Percentiles rank a stretch among this genome's conserved stretches.
Evolutionary conservation across 1,140 invertebrate genomes (phyloP).

Genomic region (Sycobia sp.): DNA sequence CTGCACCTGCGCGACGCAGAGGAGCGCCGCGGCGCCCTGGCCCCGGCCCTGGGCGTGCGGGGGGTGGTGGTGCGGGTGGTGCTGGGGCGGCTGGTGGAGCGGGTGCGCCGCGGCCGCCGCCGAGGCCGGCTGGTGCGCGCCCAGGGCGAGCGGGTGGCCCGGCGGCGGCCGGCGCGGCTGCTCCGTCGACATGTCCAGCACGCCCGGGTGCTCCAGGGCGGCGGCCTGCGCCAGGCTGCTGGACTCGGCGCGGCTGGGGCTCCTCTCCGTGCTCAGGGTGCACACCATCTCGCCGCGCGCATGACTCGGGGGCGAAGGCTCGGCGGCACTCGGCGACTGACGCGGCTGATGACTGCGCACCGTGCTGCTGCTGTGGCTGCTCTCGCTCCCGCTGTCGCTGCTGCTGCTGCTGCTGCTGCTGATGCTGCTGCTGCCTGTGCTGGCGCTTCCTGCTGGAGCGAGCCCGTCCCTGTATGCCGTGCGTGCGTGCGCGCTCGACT

Average conservation of each 20-base stretch:
- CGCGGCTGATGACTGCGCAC: too few relatives aligned
- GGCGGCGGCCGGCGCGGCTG: conserved; percentile 47
- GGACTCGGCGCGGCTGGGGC: conserved; percentile 19
- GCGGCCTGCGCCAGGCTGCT: conserved; percentile 39
- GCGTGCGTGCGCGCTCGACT: too few relatives aligned
- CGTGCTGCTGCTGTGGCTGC: too few relatives aligned
- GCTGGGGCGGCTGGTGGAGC: conserved; percentile 26
- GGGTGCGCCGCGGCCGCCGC: conserved; percentile 47
- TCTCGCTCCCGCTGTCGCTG: background rate
- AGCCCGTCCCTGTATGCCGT: too few relatives aligned
- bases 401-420: too few relatives aligned
- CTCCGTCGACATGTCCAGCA: conserved; percentile 45
- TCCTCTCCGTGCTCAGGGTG: conserved; percentile 55
- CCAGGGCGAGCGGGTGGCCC: conserved; percentile 36
- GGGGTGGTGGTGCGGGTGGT: background rate
- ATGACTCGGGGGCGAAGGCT: conserved; percentile 39
- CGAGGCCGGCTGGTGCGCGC: conserved; percentile 37
- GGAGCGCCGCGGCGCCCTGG: too few relatives aligned
- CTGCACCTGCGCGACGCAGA: background rate
- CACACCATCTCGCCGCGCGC: conserved; percentile 61
- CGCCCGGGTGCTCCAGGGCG: conserved; percentile 40
- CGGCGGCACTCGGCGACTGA: conserved; percentile 9
- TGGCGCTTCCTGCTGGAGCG: too few relatives aligned
- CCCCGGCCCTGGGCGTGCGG: background rate
- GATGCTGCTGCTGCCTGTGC: too few relatives aligned